These are phyloP conservation scores for Syngnathoides biaculeatus DNA, from an alignment of 2,113 vertebrate genomes.

Conservation along the genomic window DNA sequence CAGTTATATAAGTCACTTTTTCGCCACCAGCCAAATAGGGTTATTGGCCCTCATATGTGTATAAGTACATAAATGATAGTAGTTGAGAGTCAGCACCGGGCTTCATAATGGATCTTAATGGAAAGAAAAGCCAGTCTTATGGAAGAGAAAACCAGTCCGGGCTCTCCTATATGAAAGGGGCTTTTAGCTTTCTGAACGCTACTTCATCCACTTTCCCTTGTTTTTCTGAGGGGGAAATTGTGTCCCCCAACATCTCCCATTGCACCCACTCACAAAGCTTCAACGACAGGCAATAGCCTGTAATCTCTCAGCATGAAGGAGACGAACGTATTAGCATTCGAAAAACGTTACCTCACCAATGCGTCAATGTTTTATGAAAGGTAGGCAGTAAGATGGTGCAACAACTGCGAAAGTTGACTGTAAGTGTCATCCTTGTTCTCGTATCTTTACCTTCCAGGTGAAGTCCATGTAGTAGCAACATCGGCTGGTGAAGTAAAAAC, in stretches of 20 bases:
- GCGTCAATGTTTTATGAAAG: constrained; percentile 62
- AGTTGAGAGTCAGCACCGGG: constrained; percentile 43
- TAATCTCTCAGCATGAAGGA: constrained; percentile 49
- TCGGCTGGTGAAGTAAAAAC: constrained; percentile 73
- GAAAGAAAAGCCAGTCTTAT: constrained; percentile 61
- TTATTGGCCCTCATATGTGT: constrained; percentile 31
- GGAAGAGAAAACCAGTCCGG: constrained; percentile 44
- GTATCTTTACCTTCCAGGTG: constrained; percentile 23
- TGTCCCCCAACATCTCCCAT: constrained; percentile 42
- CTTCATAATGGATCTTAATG: constrained; percentile 57
- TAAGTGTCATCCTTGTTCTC: constrained; percentile 26
- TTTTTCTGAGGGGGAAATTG: constrained; percentile 64
- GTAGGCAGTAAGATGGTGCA: constrained; percentile 37
- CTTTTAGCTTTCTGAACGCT: constrained; percentile 65
- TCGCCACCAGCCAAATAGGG: constrained; percentile 17
- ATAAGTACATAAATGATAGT: constrained; percentile 38
- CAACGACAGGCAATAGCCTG: constrained; percentile 57
- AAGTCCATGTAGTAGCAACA: constrained; percentile 81
- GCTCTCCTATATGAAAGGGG: constrained; percentile 44
- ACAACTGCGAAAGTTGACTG: constrained; percentile 39
- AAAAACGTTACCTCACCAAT: constrained; percentile 59
- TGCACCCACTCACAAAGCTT: constrained; percentile 43
- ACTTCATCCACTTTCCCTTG: constrained; percentile 59
- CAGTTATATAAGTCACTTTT: constrained; percentile 26
- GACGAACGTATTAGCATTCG: constrained; percentile 62